Evolutionary conservation across 2,888 invertebrate species (phyloP).

Genomic region (Leucozona laternaria): DNA sequence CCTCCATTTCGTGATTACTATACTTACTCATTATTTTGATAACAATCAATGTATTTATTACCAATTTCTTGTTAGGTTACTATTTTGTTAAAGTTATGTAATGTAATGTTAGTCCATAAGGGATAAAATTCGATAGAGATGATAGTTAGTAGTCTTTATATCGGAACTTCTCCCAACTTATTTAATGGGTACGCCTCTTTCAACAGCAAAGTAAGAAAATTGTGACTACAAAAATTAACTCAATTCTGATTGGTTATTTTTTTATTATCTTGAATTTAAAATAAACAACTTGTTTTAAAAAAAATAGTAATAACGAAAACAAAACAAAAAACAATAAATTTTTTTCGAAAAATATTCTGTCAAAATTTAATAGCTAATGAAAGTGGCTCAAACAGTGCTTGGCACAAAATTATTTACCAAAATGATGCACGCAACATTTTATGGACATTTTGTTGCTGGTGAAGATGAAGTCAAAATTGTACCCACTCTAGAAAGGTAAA

Average conservation of each 20-base stretch:
- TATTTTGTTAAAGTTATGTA: too few species aligned
- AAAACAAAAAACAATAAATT: conserved; percentile 76
- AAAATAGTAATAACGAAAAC: neutral
- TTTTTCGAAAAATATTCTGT: conserved; percentile 41
- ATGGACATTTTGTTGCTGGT: conserved; percentile 99
- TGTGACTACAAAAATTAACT: conserved; percentile 4
- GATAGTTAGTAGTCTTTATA: too few species aligned
- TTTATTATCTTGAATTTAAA: neutral
- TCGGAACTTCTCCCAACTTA: too few species aligned
- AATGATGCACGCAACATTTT: conserved; percentile 97
- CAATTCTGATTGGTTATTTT: neutral
- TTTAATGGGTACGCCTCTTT: too few species aligned
- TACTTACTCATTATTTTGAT: too few species aligned
- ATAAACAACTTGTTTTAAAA: neutral
- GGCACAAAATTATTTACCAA: conserved; percentile 92
- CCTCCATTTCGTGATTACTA: too few species aligned
- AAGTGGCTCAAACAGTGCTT: conserved; percentile 88
- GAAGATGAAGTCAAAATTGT: conserved; percentile 94
- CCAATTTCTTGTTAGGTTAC: too few species aligned
- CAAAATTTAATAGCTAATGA: conserved; percentile 90
- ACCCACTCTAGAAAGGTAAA: conserved; percentile 91
- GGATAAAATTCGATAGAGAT: too few species aligned
- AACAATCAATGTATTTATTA: too few species aligned
- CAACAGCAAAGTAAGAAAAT: too few species aligned
- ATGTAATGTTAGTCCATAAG: too few species aligned